These are phyloP conservation scores for Helogale parvula DNA, from an alignment of 2,113 vertebrate species.

Conservation along the genomic window DNA sequence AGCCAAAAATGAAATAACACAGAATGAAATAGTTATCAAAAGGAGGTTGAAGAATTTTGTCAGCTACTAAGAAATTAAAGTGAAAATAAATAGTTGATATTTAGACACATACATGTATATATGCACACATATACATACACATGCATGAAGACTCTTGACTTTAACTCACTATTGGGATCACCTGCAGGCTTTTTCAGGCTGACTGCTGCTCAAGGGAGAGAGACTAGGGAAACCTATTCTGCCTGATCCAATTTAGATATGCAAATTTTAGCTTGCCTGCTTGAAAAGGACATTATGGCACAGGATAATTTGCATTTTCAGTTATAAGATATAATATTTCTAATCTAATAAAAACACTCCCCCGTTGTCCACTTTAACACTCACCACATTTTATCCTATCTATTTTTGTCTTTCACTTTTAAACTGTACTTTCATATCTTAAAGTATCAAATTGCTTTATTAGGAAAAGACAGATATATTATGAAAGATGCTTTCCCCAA, in stretches of 20 bases:
- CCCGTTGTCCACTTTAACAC: constrained; percentile 75
- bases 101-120: neutral
- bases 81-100: constrained; percentile 53
- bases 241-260: constrained; percentile 92
- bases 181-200: constrained; percentile 80
- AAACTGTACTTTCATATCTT: constrained; percentile 55
- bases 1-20: neutral
- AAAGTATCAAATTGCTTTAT: constrained; percentile 68
- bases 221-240: constrained; percentile 84
- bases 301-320: constrained; percentile 85
- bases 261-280: constrained; percentile 86
- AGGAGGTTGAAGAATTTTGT: constrained; percentile 51
- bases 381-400: constrained; percentile 66
- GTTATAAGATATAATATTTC: constrained; percentile 86
- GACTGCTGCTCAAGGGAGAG: constrained; percentile 78
- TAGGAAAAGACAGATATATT: constrained; percentile 46
- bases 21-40: constrained; percentile 25
- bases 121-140: neutral
- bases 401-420: constrained; percentile 54
- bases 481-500: neutral
- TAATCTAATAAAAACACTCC: constrained; percentile 87
- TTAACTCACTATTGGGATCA: constrained; percentile 80
- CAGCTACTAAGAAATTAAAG: constrained; percentile 72
- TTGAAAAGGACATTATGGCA: constrained; percentile 84
- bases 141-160: constrained; percentile 74